Base-by-base conservation (phyloP, 1,140 invertebrate species). In the Drosophila repletoides region DNA sequence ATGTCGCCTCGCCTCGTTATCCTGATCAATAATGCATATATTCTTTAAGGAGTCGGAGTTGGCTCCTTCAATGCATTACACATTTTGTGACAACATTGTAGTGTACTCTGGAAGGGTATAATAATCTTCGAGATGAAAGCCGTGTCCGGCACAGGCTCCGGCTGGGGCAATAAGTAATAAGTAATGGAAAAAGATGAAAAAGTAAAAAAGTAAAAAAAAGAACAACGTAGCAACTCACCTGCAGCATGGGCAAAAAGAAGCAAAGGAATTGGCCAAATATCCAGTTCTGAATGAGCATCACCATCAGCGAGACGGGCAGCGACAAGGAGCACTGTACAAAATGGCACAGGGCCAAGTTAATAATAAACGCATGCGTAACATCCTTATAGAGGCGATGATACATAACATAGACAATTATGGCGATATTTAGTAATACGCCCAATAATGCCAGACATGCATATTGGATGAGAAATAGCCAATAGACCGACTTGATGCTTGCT, bases 241-340 rank as follows among this genome's bases (percentile, higher is more conserved):
- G 95, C 51, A 95, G 76, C 93, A 95, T 95, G 0, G 95, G 94
- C 36, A 95, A 72, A 79, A 95, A 94, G 73, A 93, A 95, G 88
- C 95, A 95, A n/a, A 95, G 79, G 70, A 95, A 93, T 59, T 94
- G 93, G 3, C 94, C 95, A 64, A 95, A 94, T 34, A 95, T 91
- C 94, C 94, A 95, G 84, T 95, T 95, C 70, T 94, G 92, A 26
- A 95, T 90, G 1, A 95, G 91, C 63, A 95, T 90, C 24, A 95
- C 93, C 53, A 93, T 92, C 43, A 95, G 72, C 0, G 94, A 93
- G 0, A 95, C 91, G 2, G 95, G 95, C 66, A 95, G 70, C 4
- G 94, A 93, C 48, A 94, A 81, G 5, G 93, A 72, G 75, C 94
- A 94, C 86, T 95, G 94, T 9, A 95, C 89, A 0, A 95, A 86